These are phyloP conservation scores for Drosophila kokeensis DNA, from an alignment of 2,888 invertebrate genomes.

Conservation along the genomic window DNA sequence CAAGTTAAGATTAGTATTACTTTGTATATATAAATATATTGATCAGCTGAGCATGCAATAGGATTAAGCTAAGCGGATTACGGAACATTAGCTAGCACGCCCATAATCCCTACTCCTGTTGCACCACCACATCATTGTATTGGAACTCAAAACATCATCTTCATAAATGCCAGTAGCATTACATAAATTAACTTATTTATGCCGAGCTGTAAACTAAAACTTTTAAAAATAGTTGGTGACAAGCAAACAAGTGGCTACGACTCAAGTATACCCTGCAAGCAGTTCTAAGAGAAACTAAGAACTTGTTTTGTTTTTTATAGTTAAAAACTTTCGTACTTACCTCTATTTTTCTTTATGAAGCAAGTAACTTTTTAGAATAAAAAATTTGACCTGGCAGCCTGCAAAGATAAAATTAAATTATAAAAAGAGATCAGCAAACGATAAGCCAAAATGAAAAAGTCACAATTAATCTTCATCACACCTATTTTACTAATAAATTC, in stretches of 20 bases:
- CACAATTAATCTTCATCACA: background rate
- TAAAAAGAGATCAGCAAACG: background rate
- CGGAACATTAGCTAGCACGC: constrained; percentile 17
- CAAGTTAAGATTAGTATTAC: background rate
- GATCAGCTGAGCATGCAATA: constrained; percentile 10
- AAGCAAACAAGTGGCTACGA: background rate
- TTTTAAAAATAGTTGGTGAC: constrained; percentile 22
- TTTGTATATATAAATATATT: background rate
- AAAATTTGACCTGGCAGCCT: too few species aligned
- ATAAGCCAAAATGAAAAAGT: background rate
- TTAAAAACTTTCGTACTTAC: background rate
- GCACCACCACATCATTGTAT: constrained; percentile 8
- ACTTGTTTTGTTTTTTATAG: background rate
- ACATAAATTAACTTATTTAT: constrained; percentile 58
- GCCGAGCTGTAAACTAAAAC: constrained; percentile 52
- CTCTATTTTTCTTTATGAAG: background rate
- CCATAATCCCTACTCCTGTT: constrained; percentile 12
- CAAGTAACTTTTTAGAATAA: background rate
- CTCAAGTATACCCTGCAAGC: constrained; percentile 3
- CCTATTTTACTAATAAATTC: background rate
- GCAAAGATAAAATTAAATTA: background rate
- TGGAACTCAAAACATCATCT: constrained; percentile 4
- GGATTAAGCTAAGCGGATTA: constrained; percentile 41
- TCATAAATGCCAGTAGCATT: constrained; percentile 31
- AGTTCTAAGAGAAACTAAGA: fast-evolving